Evolutionary conservation across 2,113 vertebrate species (phyloP).

Genomic region (Nansenia antarctica): DNA sequence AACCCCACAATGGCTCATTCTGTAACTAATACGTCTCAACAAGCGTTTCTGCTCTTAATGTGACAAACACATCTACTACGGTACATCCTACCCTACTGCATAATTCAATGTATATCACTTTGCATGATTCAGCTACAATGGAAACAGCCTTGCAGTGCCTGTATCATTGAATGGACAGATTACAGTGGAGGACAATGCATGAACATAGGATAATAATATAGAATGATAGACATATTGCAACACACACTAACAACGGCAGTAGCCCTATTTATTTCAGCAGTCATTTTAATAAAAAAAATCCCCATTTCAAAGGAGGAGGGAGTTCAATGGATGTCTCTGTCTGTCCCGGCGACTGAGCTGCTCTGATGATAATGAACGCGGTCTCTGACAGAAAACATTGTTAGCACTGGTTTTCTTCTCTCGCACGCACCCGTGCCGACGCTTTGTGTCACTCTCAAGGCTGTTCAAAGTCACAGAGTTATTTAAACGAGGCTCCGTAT

Average conservation of each 20-base stretch:
- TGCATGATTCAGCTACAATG: not conserved
- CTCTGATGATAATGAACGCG: slow-evolving; percentile 25
- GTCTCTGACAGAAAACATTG: slow-evolving; percentile 28
- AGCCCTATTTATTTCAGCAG: not conserved
- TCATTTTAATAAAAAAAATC: slow-evolving; percentile 17
- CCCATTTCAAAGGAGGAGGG: slow-evolving; percentile 17
- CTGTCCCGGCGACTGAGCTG: not conserved
- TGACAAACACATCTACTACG: not conserved
- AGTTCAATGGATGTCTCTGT: slow-evolving; percentile 21
- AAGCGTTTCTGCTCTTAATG: too few relatives aligned
- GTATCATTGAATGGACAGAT: not conserved
- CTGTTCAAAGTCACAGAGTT: slow-evolving; percentile 27
- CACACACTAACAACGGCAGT: not conserved
- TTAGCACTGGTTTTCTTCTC: slow-evolving; percentile 7
- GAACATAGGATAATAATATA: too few relatives aligned
- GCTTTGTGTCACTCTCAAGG: slow-evolving; percentile 23
- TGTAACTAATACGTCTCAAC: not conserved
- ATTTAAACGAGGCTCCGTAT: not conserved
- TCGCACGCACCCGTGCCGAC: slow-evolving; percentile 4
- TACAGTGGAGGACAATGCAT: too few relatives aligned
- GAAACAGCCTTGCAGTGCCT: not conserved
- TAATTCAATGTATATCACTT: not conserved
- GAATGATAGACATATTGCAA: too few relatives aligned
- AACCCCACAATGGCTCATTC: too few relatives aligned
- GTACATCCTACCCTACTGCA: not conserved